phyloP scores from a whole-genome alignment of 1,140 invertebrate species.

The Latrodectus geometricus region DNA sequence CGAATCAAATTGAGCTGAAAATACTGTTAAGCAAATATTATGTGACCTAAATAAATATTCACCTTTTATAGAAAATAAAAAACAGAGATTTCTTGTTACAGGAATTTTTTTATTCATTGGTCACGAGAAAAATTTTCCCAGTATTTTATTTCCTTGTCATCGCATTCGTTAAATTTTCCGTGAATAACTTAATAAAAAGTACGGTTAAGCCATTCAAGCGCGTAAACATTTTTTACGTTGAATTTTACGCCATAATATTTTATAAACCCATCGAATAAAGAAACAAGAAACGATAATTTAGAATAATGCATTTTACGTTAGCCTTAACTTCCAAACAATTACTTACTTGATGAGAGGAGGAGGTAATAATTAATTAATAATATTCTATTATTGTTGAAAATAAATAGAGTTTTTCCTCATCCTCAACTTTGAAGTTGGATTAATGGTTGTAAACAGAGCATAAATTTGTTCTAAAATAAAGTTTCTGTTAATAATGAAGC shows the following conservation, averaged over 20 bases:
- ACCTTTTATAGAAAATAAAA: neutral
- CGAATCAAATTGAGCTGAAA: neutral
- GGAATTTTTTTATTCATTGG: neutral
- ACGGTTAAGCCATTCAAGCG: slow-evolving; percentile 15
- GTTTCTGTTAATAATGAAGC: no score
- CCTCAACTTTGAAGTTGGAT: no score
- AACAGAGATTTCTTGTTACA: neutral
- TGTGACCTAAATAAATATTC: neutral
- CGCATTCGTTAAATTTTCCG: slow-evolving; percentile 26
- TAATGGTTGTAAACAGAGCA: no score
- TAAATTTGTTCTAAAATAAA: no score
- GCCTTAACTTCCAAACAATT: no score
- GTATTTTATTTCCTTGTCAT: neutral
- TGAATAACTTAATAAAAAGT: slow-evolving; percentile 48
- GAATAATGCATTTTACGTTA: no score
- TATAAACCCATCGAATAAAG: neutral
- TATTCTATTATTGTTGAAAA: no score
- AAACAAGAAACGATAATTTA: no score
- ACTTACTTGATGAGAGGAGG: no score
- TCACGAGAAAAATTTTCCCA: slow-evolving; percentile 4
- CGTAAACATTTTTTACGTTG: slow-evolving; percentile 1
- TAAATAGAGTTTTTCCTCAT: no score
- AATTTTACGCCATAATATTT: slow-evolving; percentile 33
- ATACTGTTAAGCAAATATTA: neutral
- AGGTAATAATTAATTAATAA: no score